Conservation (phyloP, 1,140 invertebrate genomes). For the Dermatophagoides farinae region DNA sequence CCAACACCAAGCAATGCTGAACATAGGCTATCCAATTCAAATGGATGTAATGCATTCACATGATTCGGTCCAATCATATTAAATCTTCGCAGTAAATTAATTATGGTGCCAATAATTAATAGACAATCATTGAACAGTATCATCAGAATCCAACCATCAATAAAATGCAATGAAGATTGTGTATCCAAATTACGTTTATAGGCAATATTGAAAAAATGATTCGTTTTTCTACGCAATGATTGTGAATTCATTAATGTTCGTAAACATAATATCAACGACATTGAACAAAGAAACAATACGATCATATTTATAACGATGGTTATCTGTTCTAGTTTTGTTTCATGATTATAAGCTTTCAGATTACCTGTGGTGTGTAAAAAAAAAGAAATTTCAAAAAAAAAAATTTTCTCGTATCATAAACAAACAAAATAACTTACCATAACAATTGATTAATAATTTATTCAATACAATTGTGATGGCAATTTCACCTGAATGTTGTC, state of each 20-base stretch:
- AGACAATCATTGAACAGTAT: conserved; percentile 89
- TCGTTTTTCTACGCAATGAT: conserved; percentile 50
- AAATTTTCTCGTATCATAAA: not conserved
- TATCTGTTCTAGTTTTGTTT: not conserved
- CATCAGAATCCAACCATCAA: conserved; percentile 94
- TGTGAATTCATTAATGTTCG: conserved; percentile 73
- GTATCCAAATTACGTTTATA: conserved; percentile 48
- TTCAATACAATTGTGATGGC: conserved; percentile 52
- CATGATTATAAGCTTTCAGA: not conserved
- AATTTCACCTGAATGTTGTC: conserved; percentile 42
- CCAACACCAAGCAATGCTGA: conserved; percentile 81
- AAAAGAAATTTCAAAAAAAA: not conserved
- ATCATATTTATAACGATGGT: conserved; percentile 51
- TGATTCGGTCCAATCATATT: not conserved
- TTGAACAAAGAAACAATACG: conserved; percentile 59
- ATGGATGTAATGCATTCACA: not conserved
- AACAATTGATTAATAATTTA: conserved; percentile 51
- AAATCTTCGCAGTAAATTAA: not conserved
- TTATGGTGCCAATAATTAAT: conserved; percentile 62
- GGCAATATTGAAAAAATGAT: conserved; percentile 48
- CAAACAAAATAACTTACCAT: conserved; percentile 36
- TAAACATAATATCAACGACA: conserved; percentile 65
- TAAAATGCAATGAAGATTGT: conserved; percentile 66
- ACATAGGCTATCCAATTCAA: conserved; percentile 67
- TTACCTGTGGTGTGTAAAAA: not conserved